phyloP scores from a whole-genome alignment of 2,113 vertebrate genomes.

The Takifugu bimaculatus region DNA sequence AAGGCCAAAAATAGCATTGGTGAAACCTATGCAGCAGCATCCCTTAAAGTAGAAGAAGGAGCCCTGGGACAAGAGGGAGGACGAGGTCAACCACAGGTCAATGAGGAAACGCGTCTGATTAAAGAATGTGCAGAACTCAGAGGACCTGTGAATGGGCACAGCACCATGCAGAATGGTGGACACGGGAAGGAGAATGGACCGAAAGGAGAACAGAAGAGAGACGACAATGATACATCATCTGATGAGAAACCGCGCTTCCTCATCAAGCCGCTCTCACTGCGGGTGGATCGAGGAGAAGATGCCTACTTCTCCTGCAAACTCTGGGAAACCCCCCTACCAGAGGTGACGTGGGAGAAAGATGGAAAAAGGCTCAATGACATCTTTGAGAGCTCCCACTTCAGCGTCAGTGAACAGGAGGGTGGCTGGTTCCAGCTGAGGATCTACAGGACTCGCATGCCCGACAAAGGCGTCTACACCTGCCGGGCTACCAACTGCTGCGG shows the following conservation, averaged over 20 bases:
- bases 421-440: slow-evolving; percentile 85
- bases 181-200: slow-evolving; percentile 9
- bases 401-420: slow-evolving; percentile 64
- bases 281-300: slow-evolving; percentile 81
- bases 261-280: slow-evolving; percentile 78
- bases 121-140: slow-evolving; percentile 26
- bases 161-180: slow-evolving; percentile 28
- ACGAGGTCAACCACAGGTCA: slow-evolving; percentile 19
- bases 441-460: slow-evolving; percentile 75
- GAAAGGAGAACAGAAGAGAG: slow-evolving; percentile 1
- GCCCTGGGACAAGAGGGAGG: slow-evolving; percentile 5
- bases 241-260: slow-evolving; percentile 77
- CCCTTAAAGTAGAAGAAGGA: slow-evolving; percentile 80
- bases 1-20: slow-evolving; percentile 86
- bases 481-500: slow-evolving; percentile 77
- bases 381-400: slow-evolving; percentile 88
- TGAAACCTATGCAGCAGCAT: slow-evolving; percentile 87
- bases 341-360: slow-evolving; percentile 87
- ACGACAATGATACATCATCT: slow-evolving; percentile 22
- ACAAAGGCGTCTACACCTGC: slow-evolving; percentile 90
- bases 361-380: slow-evolving; percentile 84
- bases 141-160: slow-evolving; percentile 47
- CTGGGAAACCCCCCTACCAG: slow-evolving; percentile 75
- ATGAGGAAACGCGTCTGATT: slow-evolving; percentile 17
- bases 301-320: slow-evolving; percentile 83